Conservation (phyloP, 2,113 vertebrate genomes). For the Rhabdomys dilectus region DNA sequence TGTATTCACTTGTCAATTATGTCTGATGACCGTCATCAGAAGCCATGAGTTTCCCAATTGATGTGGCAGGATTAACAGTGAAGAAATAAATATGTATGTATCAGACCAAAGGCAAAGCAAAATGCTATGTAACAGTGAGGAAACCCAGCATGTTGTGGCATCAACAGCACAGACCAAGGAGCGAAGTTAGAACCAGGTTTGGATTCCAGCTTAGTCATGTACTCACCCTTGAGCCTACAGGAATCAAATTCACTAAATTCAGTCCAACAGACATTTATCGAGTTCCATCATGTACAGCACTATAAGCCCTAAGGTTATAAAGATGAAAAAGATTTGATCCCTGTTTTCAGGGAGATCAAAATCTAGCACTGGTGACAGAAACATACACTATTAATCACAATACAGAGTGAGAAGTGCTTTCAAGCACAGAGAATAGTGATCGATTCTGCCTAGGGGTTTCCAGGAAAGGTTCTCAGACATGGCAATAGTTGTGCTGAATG, state of each 20-base stretch:
- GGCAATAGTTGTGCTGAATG: background rate
- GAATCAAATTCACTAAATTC: conserved; percentile 57
- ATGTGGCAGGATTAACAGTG: conserved; percentile 84
- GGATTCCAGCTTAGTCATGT: background rate
- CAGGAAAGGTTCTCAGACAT: conserved; percentile 65
- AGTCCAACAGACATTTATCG: conserved; percentile 58
- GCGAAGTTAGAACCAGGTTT: background rate
- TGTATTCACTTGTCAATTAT: conserved; percentile 88
- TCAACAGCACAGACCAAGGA: background rate
- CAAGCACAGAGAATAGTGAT: conserved; percentile 70
- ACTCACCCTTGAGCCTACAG: background rate
- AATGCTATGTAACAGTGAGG: background rate
- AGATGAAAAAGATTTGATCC: conserved; percentile 76
- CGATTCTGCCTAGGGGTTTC: conserved; percentile 69
- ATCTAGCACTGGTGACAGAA: conserved; percentile 68
- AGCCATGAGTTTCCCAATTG: conserved; percentile 84
- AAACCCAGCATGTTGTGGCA: background rate
- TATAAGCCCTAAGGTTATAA: conserved; percentile 68
- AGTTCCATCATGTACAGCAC: background rate
- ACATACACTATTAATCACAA: conserved; percentile 69
- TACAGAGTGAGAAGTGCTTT: conserved; percentile 63
- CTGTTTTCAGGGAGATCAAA: conserved; percentile 75
- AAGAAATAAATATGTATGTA: conserved; percentile 55
- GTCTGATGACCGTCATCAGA: conserved; percentile 88
- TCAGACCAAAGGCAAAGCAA: conserved; percentile 31